phyloP scores from a whole-genome alignment of 2,888 invertebrate species.

The Oligia fasciuncula region DNA sequence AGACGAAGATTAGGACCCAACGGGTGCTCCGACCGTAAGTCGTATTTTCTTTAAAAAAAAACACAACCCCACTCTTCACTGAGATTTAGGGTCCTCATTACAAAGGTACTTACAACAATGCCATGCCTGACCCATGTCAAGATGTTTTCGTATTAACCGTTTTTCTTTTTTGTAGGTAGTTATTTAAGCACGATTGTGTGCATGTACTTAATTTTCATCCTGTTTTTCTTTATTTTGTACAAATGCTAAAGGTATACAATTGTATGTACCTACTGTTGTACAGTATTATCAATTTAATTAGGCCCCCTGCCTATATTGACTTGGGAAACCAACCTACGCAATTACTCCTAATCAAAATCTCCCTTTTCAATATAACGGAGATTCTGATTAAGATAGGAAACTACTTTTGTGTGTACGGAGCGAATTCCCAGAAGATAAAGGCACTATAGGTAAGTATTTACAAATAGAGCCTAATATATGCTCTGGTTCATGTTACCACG shows the following conservation, averaged over 20 bases:
- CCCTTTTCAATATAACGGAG: slow-evolving; percentile 28
- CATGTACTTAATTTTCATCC: slow-evolving; percentile 53
- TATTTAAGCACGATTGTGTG: slow-evolving; percentile 43
- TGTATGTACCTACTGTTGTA: slow-evolving; percentile 6
- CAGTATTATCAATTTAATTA: slow-evolving; percentile 34
- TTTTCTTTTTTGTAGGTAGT: slow-evolving; percentile 61
- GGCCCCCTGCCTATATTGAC: slow-evolving; percentile 18
- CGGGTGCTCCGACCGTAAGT: slow-evolving; percentile 89
- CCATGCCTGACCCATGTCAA: slow-evolving; percentile 74
- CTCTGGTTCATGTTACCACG: neutral
- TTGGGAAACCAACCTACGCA: slow-evolving; percentile 18
- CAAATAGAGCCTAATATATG: slow-evolving; percentile 27
- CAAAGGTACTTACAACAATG: slow-evolving; percentile 68
- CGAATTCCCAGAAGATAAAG: slow-evolving; percentile 27
- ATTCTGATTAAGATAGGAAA: slow-evolving; percentile 49
- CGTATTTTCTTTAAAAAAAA: slow-evolving; percentile 62
- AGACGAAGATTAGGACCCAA: slow-evolving; percentile 94
- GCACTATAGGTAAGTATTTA: slow-evolving; percentile 14
- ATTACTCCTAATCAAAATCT: slow-evolving; percentile 36
- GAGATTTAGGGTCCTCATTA: slow-evolving; percentile 67
- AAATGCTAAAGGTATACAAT: neutral
- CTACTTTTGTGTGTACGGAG: slow-evolving; percentile 28
- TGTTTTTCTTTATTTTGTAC: slow-evolving; percentile 30
- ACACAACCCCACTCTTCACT: slow-evolving; percentile 59
- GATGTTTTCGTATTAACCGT: slow-evolving; percentile 72